Evolutionary conservation across 2,888 invertebrate genomes (phyloP), one percentile per base, ranked within the genome.

Genomic region (Limnephilus rhombicus): DNA sequence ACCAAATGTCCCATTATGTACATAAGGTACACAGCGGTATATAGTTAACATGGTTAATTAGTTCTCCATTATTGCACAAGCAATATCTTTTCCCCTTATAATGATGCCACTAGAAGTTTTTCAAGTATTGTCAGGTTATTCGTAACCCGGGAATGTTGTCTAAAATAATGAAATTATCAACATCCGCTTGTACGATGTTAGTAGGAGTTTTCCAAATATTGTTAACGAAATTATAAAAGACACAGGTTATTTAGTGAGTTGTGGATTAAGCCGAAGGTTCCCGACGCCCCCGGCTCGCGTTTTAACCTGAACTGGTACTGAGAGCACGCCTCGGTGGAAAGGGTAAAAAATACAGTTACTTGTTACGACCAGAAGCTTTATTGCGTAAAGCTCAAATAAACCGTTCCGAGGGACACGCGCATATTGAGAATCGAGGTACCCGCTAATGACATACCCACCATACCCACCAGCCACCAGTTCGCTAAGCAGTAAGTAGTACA

Each of bases 311-410:
- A 83, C 49, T 91, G 89, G 92, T 90, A 92, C 89, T 90, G 90
- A 91, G 90, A 91, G 91, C 92, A 91, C 91, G 92, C 90, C 90
- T 85, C 85, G 85, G 80, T 68, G 87, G 90, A 91, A 91, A 85
- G 90, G 91, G 90, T 89, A 92, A 89, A 92, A 91, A 93, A 92
- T 82, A 93, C 87, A 93, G 91, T 92, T 93, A 83, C 80, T 83
- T 89, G 68, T 89, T 92, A 88, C 91, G 53, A 91, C 91, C 91
- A 91, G 93, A 92, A 93, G 93, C 93, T 93, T 93, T 93, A 93
- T 93, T 93, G 93, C 93, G 92, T 91, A 92, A 89, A 92, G 93
- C 93, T 91, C 91, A 91, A 86, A 92, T 89, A 90, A 93, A 93
- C 93, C 90, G 92, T 93, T 90, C 85, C 45, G 81, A 85, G 90